A percentile compares a stretch with the other conserved stretches of the same genome.
Evolutionary conservation across 2,113 vertebrate genomes (phyloP).

Genomic region (Siniperca chuatsi): DNA sequence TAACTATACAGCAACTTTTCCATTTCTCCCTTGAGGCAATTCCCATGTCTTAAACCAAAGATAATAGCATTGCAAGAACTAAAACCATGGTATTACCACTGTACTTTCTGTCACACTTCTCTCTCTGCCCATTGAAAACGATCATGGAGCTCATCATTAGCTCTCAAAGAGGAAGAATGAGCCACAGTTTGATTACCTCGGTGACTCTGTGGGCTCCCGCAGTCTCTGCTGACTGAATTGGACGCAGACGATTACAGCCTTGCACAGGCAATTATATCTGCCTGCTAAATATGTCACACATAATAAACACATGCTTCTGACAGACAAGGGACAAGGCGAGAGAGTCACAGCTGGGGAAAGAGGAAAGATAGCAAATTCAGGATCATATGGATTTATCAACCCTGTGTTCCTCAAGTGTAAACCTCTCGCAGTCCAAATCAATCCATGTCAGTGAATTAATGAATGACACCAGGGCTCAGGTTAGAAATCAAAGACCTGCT

Average conservation of each 20-base stretch:
- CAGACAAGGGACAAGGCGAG: constrained; percentile 62
- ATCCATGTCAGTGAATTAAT: constrained; percentile 43
- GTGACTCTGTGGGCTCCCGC: constrained; percentile 67
- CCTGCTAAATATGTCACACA: constrained; percentile 81
- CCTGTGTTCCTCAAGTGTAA: constrained; percentile 43
- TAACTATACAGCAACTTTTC: constrained; percentile 28
- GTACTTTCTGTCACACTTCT: constrained; percentile 53
- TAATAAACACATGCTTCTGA: constrained; percentile 78
- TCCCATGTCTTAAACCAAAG: constrained; percentile 28
- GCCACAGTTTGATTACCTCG: constrained; percentile 71
- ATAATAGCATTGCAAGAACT: constrained; percentile 29
- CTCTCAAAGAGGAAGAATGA: constrained; percentile 69
- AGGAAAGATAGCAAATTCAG: constrained; percentile 47
- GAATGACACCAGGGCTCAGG: constrained; percentile 3
- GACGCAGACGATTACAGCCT: constrained; percentile 75
- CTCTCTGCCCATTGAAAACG: constrained; percentile 57
- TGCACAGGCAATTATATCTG: constrained; percentile 78
- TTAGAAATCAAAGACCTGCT: constrained; percentile 33
- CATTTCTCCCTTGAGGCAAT: constrained; percentile 10
- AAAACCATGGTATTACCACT: constrained; percentile 42
- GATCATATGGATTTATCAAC: constrained; percentile 53
- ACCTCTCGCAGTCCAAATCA: constrained; percentile 42
- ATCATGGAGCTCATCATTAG: constrained; percentile 75
- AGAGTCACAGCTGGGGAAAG: constrained; percentile 47
- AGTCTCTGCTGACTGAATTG: constrained; percentile 72